Percentiles rank a stretch among this genome's conserved stretches.
phyloP scores from a whole-genome alignment of 2,113 vertebrate genomes.

The Excalfactoria chinensis region DNA sequence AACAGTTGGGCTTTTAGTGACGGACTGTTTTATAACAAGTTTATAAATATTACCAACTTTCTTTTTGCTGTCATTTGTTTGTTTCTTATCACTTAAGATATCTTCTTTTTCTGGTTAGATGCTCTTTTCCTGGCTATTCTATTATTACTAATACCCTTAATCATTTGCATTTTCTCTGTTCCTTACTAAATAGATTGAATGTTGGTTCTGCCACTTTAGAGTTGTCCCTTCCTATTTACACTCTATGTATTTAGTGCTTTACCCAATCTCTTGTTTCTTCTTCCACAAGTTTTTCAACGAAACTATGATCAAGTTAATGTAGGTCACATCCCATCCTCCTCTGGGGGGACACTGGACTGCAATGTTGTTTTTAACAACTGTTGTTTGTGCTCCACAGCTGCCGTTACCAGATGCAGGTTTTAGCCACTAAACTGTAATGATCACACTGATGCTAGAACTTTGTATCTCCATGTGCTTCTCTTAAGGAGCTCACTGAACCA shows the following conservation, averaged over 20 bases:
- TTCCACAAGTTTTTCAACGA: neutral
- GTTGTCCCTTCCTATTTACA: neutral
- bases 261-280: neutral
- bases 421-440: neutral
- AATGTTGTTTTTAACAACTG: neutral
- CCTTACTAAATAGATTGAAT: neutral
- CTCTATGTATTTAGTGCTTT: neutral
- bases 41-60: neutral
- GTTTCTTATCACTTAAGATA: neutral
- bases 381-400: neutral
- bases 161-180: neutral
- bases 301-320: neutral
- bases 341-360: neutral
- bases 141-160: neutral
- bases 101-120: neutral
- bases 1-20: neutral
- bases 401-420: neutral
- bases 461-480: neutral
- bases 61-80: neutral
- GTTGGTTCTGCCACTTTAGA: neutral
- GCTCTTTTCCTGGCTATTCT: neutral
- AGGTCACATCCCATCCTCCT: neutral
- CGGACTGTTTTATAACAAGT: neutral
- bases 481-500: neutral
- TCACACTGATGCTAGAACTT: neutral